Evolutionary conservation across 2,888 invertebrate genomes (phyloP).

Genomic region (Eristalis arbustorum): DNA sequence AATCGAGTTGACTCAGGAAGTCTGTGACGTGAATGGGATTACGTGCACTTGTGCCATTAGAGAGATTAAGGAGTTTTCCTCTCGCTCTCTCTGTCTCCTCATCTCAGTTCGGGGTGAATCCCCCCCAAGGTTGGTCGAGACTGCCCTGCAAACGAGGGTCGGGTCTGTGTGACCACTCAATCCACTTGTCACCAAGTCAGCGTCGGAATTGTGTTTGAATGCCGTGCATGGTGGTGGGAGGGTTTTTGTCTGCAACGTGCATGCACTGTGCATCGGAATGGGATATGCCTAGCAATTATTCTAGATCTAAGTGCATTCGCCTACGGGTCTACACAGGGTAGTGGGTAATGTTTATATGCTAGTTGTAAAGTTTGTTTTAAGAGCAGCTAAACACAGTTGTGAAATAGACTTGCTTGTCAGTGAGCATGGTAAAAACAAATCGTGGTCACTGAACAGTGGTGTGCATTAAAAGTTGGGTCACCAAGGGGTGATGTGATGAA

Average conservation of each 20-base stretch:
- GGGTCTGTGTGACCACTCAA: background rate
- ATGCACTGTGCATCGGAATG: conserved; percentile 28
- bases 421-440: background rate
- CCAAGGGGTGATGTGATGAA: background rate
- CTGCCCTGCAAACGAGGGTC: background rate
- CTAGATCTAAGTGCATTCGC: conserved; percentile 1
- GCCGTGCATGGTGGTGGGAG: conserved; percentile 25
- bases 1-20: conserved; percentile 53
- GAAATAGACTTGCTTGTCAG: conserved; percentile 4
- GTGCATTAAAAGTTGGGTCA: background rate
- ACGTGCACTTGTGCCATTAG: conserved; percentile 6
- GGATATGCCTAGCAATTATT: conserved; percentile 19
- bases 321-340: conserved; percentile 4
- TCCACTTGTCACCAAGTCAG: background rate
- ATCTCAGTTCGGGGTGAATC: background rate
- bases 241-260: conserved; percentile 21
- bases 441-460: background rate
- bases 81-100: background rate
- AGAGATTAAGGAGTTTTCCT: conserved; percentile 38
- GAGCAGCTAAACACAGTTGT: background rate
- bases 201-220: conserved; percentile 20
- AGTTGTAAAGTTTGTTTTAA: conserved; percentile 9
- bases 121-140: no score
- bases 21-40: conserved; percentile 29
- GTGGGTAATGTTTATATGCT: conserved; percentile 20